Base-by-base conservation (phyloP, 2,888 invertebrate species). In the Oasisia sp. region DNA sequence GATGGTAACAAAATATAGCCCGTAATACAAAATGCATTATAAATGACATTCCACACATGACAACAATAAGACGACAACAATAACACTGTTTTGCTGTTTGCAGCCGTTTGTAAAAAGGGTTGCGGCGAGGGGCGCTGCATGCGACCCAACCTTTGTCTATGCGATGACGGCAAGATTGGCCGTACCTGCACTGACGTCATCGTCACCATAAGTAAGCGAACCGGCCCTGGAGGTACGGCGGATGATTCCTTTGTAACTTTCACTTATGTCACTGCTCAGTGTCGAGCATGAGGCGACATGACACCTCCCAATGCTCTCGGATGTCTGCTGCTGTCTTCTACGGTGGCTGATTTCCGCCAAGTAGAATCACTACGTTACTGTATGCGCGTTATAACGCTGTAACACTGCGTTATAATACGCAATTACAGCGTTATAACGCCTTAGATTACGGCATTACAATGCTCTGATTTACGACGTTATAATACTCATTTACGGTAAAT, bases 131-230 rank as follows among this genome's bases (percentile, higher is more conserved):
- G 98, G 92, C 97, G 97, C 92, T 98, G 98, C 95, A 97, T 98
- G 94, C 97, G 98, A 94, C 98, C 98, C 44, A 98, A 98, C 96
- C 97, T 98, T 95, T 98, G 98, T 95, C 97, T 98, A 45, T 98
- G 98, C 95, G 97, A 98, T 11, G 97, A 97, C 92, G 95, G 96
- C 32, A 92, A 93, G 92, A 94, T 95, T 32, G 93, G 94, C 5
- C 92, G 93, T 4, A 91, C 92, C n/a, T 94, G 94, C 44, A n/a
- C 32, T 91, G 74, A 74, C 74, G 74, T 74, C 74, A 27, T 74
- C 74, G 19, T 74, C 74, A 27, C 74, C 74, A 19, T 74, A 74
- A 90, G 38, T 44, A 90, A 90, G 90, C n/a, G 27, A 74, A 74
- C 74, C n/a, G 74, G 4, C 74, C n/a, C 27, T 74, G 19, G 74